phyloP scores from a whole-genome alignment of 1,140 invertebrate species.

The Xylocopa sonorina region DNA sequence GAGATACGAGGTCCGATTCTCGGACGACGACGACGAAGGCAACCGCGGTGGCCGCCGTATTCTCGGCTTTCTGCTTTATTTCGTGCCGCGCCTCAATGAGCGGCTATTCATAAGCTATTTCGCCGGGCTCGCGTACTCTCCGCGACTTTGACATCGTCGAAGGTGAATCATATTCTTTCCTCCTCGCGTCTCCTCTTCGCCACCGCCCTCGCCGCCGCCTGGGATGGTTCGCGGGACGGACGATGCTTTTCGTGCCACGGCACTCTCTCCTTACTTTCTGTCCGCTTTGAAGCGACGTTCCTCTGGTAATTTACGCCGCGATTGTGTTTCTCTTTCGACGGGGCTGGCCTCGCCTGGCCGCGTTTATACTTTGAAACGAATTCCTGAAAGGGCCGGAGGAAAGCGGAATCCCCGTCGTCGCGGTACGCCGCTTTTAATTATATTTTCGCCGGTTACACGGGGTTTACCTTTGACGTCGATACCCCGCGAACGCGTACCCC shows the following conservation, averaged over 20 bases:
- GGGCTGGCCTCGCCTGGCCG: neutral
- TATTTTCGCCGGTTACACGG: neutral
- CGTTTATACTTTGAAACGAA: slow-evolving; percentile 23
- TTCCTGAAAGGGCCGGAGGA: neutral
- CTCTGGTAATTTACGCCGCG: slow-evolving; percentile 18
- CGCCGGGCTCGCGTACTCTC: neutral
- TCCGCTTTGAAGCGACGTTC: slow-evolving; percentile 1
- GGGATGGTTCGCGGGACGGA: neutral
- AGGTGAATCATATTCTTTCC: slow-evolving; percentile 39
- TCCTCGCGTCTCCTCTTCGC: too few species aligned
- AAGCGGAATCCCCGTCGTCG: neutral
- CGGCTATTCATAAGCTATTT: slow-evolving; percentile 48
- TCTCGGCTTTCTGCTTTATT: slow-evolving; percentile 34
- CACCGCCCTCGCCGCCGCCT: neutral
- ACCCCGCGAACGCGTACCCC: neutral
- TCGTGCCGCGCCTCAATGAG: slow-evolving; percentile 28
- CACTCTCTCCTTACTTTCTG: neutral
- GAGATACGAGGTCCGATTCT: slow-evolving; percentile 36
- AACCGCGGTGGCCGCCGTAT: neutral
- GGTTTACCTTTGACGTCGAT: neutral
- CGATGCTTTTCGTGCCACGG: neutral
- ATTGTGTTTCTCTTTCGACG: slow-evolving; percentile 3
- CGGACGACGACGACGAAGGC: neutral
- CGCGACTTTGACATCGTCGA: slow-evolving; percentile 26
- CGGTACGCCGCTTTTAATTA: neutral